phyloP scores from a whole-genome alignment of 2,888 invertebrate genomes.

The Bruchidius siliquastri region DNA sequence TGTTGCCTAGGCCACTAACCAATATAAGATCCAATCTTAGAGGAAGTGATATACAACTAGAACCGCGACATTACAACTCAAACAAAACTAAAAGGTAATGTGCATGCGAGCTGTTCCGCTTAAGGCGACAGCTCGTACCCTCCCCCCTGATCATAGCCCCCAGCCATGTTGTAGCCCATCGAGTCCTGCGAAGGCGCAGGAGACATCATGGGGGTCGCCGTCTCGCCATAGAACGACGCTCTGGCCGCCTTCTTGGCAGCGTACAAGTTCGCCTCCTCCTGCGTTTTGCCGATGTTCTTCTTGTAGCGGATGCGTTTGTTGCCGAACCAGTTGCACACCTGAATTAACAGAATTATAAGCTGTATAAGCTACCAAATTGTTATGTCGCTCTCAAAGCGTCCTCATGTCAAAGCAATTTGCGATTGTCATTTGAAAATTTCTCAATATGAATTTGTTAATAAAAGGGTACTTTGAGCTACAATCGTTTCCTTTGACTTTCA shows the following conservation, averaged over 20 bases:
- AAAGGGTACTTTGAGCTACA: no score
- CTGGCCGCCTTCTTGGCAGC: slow-evolving; percentile 97
- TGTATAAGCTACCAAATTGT: background rate
- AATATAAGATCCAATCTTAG: no score
- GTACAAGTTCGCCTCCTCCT: slow-evolving; percentile 98
- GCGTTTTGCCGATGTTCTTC: slow-evolving; percentile 99
- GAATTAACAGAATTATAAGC: slow-evolving; percentile 22
- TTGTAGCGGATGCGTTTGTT: slow-evolving; percentile 99
- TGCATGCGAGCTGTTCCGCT: no score
- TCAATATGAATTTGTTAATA: no score
- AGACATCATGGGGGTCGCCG: slow-evolving; percentile 92
- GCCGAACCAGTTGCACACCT: slow-evolving; percentile 99
- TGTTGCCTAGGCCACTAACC: no score
- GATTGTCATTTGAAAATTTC: no score
- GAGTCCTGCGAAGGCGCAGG: slow-evolving; percentile 89
- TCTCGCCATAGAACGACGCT: slow-evolving; percentile 70
- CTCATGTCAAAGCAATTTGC: no score
- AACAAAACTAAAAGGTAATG: no score
- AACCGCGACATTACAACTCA: background rate
- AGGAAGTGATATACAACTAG: no score
- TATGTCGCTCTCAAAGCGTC: no score
- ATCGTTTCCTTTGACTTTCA: no score
- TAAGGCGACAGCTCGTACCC: slow-evolving; percentile 72
- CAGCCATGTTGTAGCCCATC: slow-evolving; percentile 89
- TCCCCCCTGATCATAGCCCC: slow-evolving; percentile 86